These are phyloP conservation scores for Radopholus similis DNA, from an alignment of 1,140 invertebrate genomes.

Conservation along the genomic window DNA sequence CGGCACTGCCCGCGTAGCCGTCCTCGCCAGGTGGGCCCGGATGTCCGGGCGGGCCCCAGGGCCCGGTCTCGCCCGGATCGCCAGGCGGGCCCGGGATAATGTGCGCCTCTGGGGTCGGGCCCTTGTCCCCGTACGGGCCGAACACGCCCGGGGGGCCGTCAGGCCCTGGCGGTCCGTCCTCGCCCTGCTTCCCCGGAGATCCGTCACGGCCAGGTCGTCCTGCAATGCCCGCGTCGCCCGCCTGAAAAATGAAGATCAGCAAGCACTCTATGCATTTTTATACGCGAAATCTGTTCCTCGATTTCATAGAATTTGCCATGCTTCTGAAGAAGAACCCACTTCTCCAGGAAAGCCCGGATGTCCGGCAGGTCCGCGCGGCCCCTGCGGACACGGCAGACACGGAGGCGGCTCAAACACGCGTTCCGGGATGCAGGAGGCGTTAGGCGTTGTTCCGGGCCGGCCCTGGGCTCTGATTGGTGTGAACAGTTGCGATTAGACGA, in stretches of 20 bases:
- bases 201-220: conserved; percentile 38
- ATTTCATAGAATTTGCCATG: background rate
- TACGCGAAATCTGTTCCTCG: background rate
- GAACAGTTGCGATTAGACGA: no score
- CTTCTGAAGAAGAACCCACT: background rate
- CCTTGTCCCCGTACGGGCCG: conserved; percentile 54
- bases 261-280: background rate
- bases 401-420: conserved; percentile 59
- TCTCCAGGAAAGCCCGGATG: conserved; percentile 50
- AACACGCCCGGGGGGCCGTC: conserved; percentile 30
- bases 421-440: conserved; percentile 60
- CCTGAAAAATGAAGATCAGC: background rate
- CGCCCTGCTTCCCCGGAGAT: conserved; percentile 31
- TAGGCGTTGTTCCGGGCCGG: conserved; percentile 57
- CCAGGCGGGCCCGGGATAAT: conserved; percentile 59
- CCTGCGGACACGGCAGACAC: conserved; percentile 59
- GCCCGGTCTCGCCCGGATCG: conserved; percentile 53
- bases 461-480: no score
- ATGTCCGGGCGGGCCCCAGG: conserved; percentile 57
- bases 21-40: conserved; percentile 43
- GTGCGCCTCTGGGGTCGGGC: conserved; percentile 55
- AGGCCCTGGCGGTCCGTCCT: conserved; percentile 37
- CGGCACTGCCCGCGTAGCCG: conserved; percentile 45
- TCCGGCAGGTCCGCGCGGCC: conserved; percentile 48
- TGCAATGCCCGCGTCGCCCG: conserved; percentile 51